Conservation (phyloP, 2,888 invertebrate genomes). For the Hipparchia sbordonii region DNA sequence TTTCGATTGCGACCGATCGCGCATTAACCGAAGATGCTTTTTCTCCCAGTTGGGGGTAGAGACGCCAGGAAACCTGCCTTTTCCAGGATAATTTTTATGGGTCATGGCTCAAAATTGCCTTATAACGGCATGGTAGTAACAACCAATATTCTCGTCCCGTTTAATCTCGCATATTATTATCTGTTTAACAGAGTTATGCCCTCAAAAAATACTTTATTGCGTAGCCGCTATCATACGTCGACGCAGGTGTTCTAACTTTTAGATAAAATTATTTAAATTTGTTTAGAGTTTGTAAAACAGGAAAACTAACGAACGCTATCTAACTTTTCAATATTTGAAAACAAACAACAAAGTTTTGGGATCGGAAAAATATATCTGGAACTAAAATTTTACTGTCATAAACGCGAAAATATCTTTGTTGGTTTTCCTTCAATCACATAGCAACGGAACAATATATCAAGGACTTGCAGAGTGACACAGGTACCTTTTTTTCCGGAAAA, state of each 20-base stretch:
- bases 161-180: too few relatives aligned
- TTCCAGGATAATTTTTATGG: constrained; percentile 6
- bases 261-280: not conserved
- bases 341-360: not conserved
- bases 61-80: constrained; percentile 10
- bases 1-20: constrained; percentile 47
- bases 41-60: constrained; percentile 2
- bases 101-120: not conserved
- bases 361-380: not conserved
- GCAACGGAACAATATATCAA: too few relatives aligned
- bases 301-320: not conserved
- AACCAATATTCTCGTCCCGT: too few relatives aligned
- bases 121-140: not conserved
- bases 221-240: too few relatives aligned
- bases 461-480: too few relatives aligned
- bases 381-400: too few relatives aligned
- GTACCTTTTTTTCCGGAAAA: too few relatives aligned
- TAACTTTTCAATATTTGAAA: not conserved
- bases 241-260: not conserved
- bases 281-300: not conserved
- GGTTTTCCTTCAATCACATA: too few relatives aligned
- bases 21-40: constrained; percentile 46
- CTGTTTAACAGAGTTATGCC: too few relatives aligned
- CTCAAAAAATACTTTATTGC: too few relatives aligned
- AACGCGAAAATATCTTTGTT: too few relatives aligned